phyloP scores from a whole-genome alignment of 2,888 invertebrate species.

The Cremastinae sp. region DNA sequence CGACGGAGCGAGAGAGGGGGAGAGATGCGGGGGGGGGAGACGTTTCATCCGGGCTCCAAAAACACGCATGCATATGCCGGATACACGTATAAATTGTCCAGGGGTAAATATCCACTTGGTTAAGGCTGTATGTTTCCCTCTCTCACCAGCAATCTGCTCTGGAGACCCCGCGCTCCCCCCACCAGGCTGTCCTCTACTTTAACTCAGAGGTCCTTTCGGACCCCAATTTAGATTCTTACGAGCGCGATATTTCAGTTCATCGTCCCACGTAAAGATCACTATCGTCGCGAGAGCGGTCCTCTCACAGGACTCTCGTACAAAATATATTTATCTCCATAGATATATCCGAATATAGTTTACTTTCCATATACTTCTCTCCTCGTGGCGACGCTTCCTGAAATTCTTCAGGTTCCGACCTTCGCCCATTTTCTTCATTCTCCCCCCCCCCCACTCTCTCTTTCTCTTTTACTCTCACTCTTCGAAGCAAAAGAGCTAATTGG shows the following conservation, averaged over 20 bases:
- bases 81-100: conserved; percentile 34
- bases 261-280: conserved; percentile 73
- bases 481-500: conserved; percentile 49
- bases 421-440: no score
- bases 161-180: conserved; percentile 57
- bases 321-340: conserved; percentile 5
- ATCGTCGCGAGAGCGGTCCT: conserved; percentile 63
- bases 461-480: conserved; percentile 3
- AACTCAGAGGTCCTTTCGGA: conserved; percentile 62
- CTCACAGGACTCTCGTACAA: conserved; percentile 56
- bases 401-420: conserved; percentile 58
- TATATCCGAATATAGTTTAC: conserved; percentile 13
- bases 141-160: conserved; percentile 50
- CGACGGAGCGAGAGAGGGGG: no score
- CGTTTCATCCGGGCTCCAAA: conserved; percentile 20
- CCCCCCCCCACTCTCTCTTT: no score
- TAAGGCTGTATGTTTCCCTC: conserved; percentile 52
- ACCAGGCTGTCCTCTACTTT: conserved; percentile 51
- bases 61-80: background rate
- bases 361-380: conserved; percentile 43
- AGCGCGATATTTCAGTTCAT: conserved; percentile 76
- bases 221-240: conserved; percentile 79
- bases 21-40: conserved; percentile 30
- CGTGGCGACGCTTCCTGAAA: conserved; percentile 63
- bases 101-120: conserved; percentile 55